Evolutionary conservation across 2,797 vertebrate genomes (phyloP), one percentile per base, ranked within the genome.

Genomic region (Lepus townsendii): DNA sequence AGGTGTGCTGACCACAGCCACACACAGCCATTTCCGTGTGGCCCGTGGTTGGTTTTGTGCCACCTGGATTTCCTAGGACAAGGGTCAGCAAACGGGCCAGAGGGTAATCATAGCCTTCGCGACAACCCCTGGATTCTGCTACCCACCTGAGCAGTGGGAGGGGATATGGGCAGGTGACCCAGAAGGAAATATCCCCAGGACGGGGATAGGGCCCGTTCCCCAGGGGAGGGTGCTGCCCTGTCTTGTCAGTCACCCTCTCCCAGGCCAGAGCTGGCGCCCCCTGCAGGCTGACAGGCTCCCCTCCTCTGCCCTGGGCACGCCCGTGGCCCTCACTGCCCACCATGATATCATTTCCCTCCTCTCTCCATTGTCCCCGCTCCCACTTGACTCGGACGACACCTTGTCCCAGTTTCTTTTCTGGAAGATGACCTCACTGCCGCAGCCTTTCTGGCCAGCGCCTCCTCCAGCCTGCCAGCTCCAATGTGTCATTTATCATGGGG

Each of bases 401-500:
- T 95, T 95, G 96, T 57, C 92, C 97, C 88, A 76, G 57, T 93
- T 97, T 93, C 87, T 86, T 89, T 93, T 68, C 91, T n/a, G 50
- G 10, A 73, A 42, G 72, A 94, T 97, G 85, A 97, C 92, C 78
- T 97, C 97, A 97, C 35, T 71, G 63, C 94, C 4, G 2, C 93
- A 78, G 87, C 73, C 92, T 89, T 84, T 52, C 69, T 87, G 75
- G 75, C 24, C 27, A 75, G 76, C 86, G 84, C 88, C 78, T 93
- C 90, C 78, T 93, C 90, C 77, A 76, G 71, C 83, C 92, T 83
- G 86, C 92, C 92, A 95, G 94, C 79, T 96, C 72, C 90, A 71
- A 54, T 92, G 32, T 84, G 92, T 96, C 97, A 91, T 71, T 75
- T 47, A 63, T 69, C 54, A 52, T 11, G 7, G 75, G 19, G 3